phyloP scores from a whole-genome alignment of 2,113 vertebrate genomes.

The Prunella himalayana region DNA sequence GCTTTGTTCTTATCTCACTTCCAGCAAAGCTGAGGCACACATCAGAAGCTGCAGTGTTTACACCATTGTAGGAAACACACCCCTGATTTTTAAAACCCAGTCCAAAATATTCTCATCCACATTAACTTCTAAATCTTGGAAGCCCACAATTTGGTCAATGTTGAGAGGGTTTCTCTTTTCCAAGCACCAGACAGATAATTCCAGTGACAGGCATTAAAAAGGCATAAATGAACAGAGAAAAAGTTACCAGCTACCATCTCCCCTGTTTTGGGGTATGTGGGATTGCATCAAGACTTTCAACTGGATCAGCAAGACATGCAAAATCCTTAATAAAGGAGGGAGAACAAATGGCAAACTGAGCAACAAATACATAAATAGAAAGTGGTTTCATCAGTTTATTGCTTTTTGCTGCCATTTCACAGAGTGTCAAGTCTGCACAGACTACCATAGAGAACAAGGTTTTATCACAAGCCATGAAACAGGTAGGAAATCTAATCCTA shows the following conservation, averaged over 20 bases:
- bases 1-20: neutral
- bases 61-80: neutral
- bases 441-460: neutral
- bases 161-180: neutral
- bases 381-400: constrained; percentile 46
- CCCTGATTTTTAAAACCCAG: neutral
- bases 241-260: neutral
- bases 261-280: neutral
- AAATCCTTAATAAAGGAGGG: neutral
- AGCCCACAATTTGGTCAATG: neutral
- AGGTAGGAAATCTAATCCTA: neutral
- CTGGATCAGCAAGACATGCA: neutral
- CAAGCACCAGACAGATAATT: neutral
- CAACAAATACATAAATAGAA: neutral
- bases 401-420: neutral
- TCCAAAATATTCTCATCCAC: neutral
- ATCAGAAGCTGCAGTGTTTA: neutral
- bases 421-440: neutral
- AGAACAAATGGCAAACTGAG: neutral
- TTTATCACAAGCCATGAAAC: neutral
- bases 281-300: neutral
- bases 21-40: neutral
- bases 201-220: neutral
- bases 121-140: neutral
- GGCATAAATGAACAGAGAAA: neutral